Percentiles rank a stretch among this genome's conserved stretches.
Evolutionary conservation across 92 coral and sea anemone species (phyloP).

Genomic region (Blastomussa wellsi): DNA sequence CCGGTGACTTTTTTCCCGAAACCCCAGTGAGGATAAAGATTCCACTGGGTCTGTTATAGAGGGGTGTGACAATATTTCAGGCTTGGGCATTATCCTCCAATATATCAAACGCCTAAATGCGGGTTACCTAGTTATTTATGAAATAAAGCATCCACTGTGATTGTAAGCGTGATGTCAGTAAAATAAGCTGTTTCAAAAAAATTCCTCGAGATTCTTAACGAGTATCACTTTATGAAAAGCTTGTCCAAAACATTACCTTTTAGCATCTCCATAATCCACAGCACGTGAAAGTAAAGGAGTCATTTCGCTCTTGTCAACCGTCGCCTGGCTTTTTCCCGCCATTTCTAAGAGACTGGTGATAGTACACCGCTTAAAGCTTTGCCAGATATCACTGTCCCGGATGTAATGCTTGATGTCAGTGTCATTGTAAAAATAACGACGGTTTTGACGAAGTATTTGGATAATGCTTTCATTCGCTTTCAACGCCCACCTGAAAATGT

Average conservation of each 20-base stretch:
- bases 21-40: too few relatives aligned
- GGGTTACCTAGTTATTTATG: too few relatives aligned
- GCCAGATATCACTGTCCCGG: constrained; percentile 96
- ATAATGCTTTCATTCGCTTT: constrained; percentile 82
- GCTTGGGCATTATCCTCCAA: too few relatives aligned
- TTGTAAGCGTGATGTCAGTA: too few relatives aligned
- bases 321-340: constrained; percentile 55
- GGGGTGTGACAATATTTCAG: too few relatives aligned
- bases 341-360: constrained; percentile 62
- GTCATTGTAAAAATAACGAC: constrained; percentile 78
- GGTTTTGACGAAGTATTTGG: constrained; percentile 72
- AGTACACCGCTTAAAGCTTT: constrained; percentile 87
- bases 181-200: too few relatives aligned
- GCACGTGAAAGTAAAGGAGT: constrained; percentile 71
- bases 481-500: constrained; percentile 76
- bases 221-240: too few relatives aligned
- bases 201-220: too few relatives aligned
- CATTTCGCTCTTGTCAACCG: constrained; percentile 57
- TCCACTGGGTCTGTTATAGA: too few relatives aligned
- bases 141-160: too few relatives aligned
- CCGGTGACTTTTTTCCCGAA: too few relatives aligned
- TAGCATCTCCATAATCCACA: constrained; percentile 78
- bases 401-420: constrained; percentile 74
- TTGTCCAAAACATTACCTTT: constrained; percentile 55
- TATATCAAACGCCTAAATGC: too few relatives aligned